Conservation (phyloP, 2,113 vertebrate species). For the Etheostoma spectabile region DNA sequence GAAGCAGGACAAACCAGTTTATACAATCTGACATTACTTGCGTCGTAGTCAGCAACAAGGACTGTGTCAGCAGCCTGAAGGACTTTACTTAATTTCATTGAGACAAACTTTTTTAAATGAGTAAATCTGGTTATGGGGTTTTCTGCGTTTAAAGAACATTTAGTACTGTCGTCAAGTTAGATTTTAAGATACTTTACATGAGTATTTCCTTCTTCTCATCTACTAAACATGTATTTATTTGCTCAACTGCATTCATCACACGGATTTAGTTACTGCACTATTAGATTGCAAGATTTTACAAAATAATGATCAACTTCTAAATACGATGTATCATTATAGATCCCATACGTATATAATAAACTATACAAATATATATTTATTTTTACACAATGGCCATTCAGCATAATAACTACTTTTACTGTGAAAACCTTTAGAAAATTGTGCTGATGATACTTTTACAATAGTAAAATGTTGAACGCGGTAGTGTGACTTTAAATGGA, state of each 20-base stretch:
- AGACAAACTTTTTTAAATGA: constrained; percentile 5
- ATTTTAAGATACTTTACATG: not conserved
- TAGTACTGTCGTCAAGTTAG: not conserved
- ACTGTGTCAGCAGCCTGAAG: constrained; percentile 30
- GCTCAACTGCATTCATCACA: not conserved
- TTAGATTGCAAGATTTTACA: not conserved
- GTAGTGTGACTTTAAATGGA: not conserved
- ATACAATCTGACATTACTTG: constrained; percentile 43
- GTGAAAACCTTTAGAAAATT: not conserved
- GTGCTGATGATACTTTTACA: not conserved
- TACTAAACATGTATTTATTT: not conserved
- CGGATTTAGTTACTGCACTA: not conserved
- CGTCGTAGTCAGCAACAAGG: constrained; percentile 23
- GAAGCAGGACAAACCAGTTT: constrained; percentile 42
- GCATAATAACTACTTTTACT: not conserved
- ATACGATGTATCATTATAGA: not conserved
- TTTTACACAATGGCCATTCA: not conserved
- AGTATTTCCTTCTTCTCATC: not conserved
- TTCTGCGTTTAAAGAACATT: not conserved
- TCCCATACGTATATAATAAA: too few relatives aligned
- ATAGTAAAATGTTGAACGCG: not conserved
- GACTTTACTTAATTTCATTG: constrained; percentile 32
- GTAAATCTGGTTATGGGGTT: constrained; percentile 10
- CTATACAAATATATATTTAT: too few relatives aligned
- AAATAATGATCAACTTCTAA: not conserved